Evolutionary conservation across 2,888 invertebrate species (phyloP).

Genomic region (Holacanthella duospinosa): DNA sequence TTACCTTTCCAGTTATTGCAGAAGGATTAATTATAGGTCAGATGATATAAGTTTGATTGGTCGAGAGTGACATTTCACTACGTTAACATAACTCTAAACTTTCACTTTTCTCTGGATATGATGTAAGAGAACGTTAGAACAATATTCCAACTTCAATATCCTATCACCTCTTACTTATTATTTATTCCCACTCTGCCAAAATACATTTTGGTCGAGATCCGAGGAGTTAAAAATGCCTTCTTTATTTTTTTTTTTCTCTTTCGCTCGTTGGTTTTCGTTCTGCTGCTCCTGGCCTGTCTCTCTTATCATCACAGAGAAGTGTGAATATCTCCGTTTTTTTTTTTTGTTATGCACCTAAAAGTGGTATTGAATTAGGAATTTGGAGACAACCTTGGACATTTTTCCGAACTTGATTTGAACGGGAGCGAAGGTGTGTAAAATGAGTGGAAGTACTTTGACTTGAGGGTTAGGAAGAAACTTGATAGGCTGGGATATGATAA

Average conservation of each 20-base stretch:
- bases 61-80: too few species aligned
- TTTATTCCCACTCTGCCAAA: neutral
- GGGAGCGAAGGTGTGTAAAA: neutral
- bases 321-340: neutral
- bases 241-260: neutral
- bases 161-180: neutral
- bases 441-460: neutral
- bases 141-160: too few species aligned
- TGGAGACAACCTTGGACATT: neutral
- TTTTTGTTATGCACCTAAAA: neutral
- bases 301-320: neutral
- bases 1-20: too few species aligned
- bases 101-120: too few species aligned
- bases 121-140: too few species aligned
- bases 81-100: too few species aligned
- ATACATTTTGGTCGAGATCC: neutral
- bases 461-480: neutral
- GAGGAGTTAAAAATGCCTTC: neutral
- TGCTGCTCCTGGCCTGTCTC: neutral
- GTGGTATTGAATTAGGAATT: neutral
- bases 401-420: neutral
- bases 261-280: too few species aligned
- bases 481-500: neutral
- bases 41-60: too few species aligned
- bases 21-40: too few species aligned